Base-by-base conservation (phyloP, 2,113 vertebrate species). In the Hemibagrus wyckioides region DNA sequence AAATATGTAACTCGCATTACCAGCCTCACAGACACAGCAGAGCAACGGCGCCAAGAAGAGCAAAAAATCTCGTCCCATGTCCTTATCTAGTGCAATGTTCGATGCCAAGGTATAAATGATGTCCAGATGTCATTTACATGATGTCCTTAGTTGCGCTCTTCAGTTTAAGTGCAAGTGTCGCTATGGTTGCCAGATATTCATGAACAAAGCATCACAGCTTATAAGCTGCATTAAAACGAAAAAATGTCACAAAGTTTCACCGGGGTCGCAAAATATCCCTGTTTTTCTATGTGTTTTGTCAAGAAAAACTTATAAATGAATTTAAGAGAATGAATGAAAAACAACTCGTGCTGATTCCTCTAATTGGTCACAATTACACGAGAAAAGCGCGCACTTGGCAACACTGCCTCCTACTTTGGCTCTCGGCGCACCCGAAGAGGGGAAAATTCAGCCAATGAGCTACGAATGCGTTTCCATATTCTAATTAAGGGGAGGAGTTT, bases 51-150 rank as follows among this genome's bases (percentile, higher is more conserved):
- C 44, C 56, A 88, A 59, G n/a, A 90, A 21, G 48, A 69, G 30
- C 14, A 71, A 44, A 50, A 84, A 13, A 84, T 83, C 54, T 30
- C n/a, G 80, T 57, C 33, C 88, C 91, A 92, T 92, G 28, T 89
- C 65, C 48, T 76, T 44, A 11, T 56, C n/a, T 52, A 67, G 23
- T n/a, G 41, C 44, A 28, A 63, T 52, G n/a, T 48, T 67, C 41
- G 1, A 8, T 36, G 54, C 1, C 39, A 79, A 28, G 69, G 30
- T 48, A 76, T 76, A 71, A 82, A 71, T 39, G 13, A 25, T 41
- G 19, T 61, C 81, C 71, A 77, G 86, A 65, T 44, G 54, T 77
- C 25, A 41, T 67, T 65, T 84, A 84, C 50, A 87, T 79, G 10
- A 54, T 67, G 39, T 33, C 65, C n/a, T 80, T 33, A 50, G 57